Percentiles rank a stretch among this genome's conserved stretches.
These are phyloP conservation scores for Andricus curvator DNA, from an alignment of 2,888 invertebrate genomes.

Conservation along the genomic window DNA sequence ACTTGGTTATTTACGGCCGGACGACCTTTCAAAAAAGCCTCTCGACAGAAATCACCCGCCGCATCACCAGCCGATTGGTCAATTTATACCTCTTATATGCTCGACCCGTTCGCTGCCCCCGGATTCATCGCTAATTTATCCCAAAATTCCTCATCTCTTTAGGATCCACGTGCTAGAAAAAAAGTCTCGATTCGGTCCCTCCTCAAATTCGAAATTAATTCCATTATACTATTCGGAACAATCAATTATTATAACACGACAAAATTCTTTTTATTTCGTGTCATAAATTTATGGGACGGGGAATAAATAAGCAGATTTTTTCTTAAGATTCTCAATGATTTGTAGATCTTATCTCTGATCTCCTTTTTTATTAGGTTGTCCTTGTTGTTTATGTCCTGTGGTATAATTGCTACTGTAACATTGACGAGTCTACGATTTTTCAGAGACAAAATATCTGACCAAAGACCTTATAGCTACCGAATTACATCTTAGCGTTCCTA, in stretches of 20 bases:
- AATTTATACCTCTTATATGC: conserved; percentile 46
- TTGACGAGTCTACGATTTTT: neutral
- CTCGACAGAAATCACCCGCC: conserved; percentile 46
- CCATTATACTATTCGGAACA: conserved; percentile 33
- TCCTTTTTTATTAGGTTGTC: neutral
- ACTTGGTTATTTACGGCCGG: conserved; percentile 67
- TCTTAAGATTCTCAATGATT: conserved; percentile 14
- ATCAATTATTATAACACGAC: conserved; percentile 38
- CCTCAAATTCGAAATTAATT: conserved; percentile 35
- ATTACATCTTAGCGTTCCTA: neutral
- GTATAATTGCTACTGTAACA: neutral
- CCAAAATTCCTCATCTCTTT: conserved; percentile 21
- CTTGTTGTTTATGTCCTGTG: neutral
- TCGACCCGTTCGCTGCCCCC: conserved; percentile 30
- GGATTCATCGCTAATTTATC: conserved; percentile 37
- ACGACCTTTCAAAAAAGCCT: conserved; percentile 50
- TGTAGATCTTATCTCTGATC: conserved; percentile 20
- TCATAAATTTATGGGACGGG: conserved; percentile 13
- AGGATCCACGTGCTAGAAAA: conserved; percentile 38
- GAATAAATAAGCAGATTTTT: conserved; percentile 29
- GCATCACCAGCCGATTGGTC: conserved; percentile 47
- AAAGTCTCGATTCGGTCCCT: neutral
- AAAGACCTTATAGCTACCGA: conserved; percentile 5
- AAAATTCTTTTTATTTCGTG: conserved; percentile 18
- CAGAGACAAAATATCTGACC: neutral